phyloP scores from a whole-genome alignment of 2,113 vertebrate species.

The Echinops telfairi region DNA sequence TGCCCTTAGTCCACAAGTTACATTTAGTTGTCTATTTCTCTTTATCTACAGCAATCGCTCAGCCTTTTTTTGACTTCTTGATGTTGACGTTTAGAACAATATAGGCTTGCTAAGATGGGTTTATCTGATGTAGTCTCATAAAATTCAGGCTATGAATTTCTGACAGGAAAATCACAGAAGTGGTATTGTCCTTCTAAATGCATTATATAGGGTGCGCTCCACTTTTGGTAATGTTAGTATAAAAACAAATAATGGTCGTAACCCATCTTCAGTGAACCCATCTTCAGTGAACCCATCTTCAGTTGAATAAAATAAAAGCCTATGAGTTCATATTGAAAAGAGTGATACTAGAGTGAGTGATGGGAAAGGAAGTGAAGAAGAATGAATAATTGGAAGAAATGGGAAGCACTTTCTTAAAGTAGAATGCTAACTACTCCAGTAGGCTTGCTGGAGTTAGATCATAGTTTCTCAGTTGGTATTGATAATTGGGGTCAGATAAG shows the following conservation, averaged over 20 bases:
- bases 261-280: not conserved
- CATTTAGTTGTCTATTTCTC: not conserved
- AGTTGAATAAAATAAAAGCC: slow-evolving; percentile 36
- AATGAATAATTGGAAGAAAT: slow-evolving; percentile 4
- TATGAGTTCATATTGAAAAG: not conserved
- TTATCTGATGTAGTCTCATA: not conserved
- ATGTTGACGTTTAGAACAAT: not conserved
- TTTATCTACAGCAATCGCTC: not conserved
- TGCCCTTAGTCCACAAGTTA: not conserved
- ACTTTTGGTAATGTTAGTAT: slow-evolving; percentile 9
- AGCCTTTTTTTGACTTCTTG: not conserved
- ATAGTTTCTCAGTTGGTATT: not conserved
- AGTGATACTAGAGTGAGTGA: too few species aligned
- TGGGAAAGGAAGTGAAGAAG: not conserved
- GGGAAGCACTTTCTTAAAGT: not conserved
- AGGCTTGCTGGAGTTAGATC: not conserved
- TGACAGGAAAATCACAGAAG: not conserved
- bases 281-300: too few species aligned
- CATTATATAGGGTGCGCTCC: not conserved
- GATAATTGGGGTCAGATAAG: not conserved
- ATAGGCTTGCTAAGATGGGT: not conserved
- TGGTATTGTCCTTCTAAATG: not conserved
- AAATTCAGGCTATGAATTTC: not conserved
- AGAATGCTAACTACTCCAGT: too few species aligned
- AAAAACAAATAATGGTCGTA: slow-evolving; percentile 27